These are phyloP conservation scores for Nanorana parkeri DNA, from an alignment of 2,113 vertebrate species.

Conservation along the genomic window DNA sequence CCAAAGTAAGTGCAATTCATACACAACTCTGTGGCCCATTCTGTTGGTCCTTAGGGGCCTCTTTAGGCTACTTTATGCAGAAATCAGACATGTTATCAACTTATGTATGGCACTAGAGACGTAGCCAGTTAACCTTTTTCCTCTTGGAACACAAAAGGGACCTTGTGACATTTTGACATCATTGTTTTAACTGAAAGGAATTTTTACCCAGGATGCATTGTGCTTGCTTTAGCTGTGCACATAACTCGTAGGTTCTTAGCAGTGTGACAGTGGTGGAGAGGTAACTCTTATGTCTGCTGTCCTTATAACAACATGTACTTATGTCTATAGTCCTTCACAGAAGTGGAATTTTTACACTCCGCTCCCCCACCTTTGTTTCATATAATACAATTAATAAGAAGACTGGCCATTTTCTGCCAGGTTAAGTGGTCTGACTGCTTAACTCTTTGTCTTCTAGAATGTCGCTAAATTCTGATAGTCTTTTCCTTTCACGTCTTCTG, in stretches of 20 bases:
- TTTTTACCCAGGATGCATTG: not conserved
- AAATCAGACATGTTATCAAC: not conserved
- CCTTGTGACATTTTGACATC: conserved; percentile 4
- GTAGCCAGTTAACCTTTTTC: not conserved
- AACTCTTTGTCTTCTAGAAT: too few relatives aligned
- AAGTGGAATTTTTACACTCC: conserved; percentile 35
- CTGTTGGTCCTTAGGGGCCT: too few relatives aligned
- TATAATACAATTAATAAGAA: not conserved
- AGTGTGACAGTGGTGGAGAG: conserved; percentile 14
- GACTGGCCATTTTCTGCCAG: not conserved
- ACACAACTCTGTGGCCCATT: too few relatives aligned
- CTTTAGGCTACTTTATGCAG: too few relatives aligned
- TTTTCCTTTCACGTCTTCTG: too few relatives aligned
- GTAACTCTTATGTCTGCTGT: conserved; percentile 36
- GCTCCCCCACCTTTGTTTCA: not conserved
- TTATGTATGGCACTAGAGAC: not conserved
- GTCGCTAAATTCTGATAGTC: too few relatives aligned
- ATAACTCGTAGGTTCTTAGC: not conserved
- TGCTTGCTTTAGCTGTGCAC: not conserved
- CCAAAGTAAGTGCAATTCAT: too few relatives aligned
- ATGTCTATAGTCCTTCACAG: conserved; percentile 27
- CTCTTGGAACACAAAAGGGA: not conserved
- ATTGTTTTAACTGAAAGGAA: conserved; percentile 1
- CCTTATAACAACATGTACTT: conserved; percentile 40
- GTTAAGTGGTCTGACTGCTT: too few relatives aligned